These are phyloP conservation scores for Conops quadrifasciatus DNA, from an alignment of 2,888 invertebrate species.

Conservation along the genomic window DNA sequence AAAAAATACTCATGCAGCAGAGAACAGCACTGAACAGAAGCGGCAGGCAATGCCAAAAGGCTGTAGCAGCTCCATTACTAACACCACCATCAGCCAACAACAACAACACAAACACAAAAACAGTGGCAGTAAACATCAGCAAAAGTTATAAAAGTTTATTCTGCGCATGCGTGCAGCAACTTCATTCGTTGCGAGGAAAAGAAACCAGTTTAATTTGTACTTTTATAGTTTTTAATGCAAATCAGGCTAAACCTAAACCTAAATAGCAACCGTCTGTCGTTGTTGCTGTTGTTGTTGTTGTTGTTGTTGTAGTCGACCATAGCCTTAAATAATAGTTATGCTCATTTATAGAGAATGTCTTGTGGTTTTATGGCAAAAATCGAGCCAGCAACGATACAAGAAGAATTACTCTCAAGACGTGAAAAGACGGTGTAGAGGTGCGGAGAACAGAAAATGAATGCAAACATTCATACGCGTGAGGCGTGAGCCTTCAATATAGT, in stretches of 20 bases:
- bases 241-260: background rate
- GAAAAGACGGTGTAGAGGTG: too few species aligned
- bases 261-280: background rate
- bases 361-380: constrained; percentile 6
- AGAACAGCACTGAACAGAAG: background rate
- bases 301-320: background rate
- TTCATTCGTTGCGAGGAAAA: background rate
- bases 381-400: too few species aligned
- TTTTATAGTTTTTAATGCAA: background rate
- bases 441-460: too few species aligned
- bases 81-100: background rate
- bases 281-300: background rate
- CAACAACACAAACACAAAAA: background rate
- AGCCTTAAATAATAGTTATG: constrained; percentile 33
- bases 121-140: background rate
- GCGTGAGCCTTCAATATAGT: too few species aligned
- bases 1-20: background rate
- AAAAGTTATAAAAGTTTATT: background rate
- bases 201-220: background rate
- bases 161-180: constrained; percentile 16
- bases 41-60: too few species aligned
- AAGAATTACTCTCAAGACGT: too few species aligned
- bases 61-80: too few species aligned
- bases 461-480: too few species aligned
- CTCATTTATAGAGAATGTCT: constrained; percentile 21